phyloP scores from a whole-genome alignment of 1,140 invertebrate species.

The Solenopsis fugax region DNA sequence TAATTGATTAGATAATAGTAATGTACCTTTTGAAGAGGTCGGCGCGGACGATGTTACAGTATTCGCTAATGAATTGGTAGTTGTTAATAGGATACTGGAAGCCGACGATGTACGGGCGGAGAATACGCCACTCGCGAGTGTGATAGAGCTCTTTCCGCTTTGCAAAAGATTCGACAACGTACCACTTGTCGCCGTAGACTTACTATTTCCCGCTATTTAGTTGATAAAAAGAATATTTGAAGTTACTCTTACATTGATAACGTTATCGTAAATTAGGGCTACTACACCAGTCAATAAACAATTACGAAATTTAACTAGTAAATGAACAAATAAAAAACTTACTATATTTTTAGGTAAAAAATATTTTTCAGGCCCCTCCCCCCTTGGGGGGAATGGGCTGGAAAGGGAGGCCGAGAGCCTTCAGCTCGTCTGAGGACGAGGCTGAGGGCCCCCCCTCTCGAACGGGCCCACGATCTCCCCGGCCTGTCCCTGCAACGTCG shows the following conservation, averaged over 20 bases:
- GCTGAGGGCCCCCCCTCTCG: no score
- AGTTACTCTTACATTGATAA: neutral
- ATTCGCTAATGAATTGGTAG: conserved; percentile 66
- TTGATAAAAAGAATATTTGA: conserved; percentile 6
- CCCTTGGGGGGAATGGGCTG: no score
- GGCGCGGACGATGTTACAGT: conserved; percentile 68
- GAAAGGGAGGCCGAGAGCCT: no score
- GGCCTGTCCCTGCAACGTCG: no score
- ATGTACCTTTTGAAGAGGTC: conserved; percentile 83
- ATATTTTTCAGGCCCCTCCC: no score
- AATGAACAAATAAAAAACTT: no score
- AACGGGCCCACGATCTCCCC: no score
- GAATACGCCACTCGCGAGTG: conserved; percentile 59
- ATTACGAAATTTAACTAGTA: no score
- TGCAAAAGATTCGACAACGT: conserved; percentile 78
- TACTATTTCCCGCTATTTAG: conserved; percentile 63
- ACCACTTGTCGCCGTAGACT: conserved; percentile 66
- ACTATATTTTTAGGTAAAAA: no score
- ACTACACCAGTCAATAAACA: no score
- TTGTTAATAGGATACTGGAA: conserved; percentile 78
- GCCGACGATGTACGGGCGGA: conserved; percentile 68
- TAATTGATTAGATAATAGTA: conserved; percentile 78
- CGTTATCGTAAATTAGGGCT: neutral
- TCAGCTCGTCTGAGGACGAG: no score
- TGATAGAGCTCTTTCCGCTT: conserved; percentile 74